Conservation (phyloP, 2,113 vertebrate species). For the Dasypus novemcinctus region DNA sequence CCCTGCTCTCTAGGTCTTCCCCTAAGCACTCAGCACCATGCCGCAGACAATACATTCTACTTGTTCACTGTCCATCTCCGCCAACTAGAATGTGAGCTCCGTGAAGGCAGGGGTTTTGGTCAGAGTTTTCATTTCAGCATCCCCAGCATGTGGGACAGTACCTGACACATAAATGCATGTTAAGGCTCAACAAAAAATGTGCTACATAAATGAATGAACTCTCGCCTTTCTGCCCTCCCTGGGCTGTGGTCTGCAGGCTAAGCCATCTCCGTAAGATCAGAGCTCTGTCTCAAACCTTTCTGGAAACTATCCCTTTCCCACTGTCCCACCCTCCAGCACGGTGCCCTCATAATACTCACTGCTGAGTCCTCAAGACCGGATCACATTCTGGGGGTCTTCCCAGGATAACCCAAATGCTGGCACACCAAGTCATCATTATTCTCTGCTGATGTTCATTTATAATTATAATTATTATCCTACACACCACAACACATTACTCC, state of each 20-base stretch:
- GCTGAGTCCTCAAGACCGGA: background rate
- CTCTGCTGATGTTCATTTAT: background rate
- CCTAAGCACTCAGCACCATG: background rate
- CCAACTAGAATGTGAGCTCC: background rate
- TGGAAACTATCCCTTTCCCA: background rate
- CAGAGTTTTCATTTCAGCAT: background rate
- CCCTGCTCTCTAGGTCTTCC: background rate
- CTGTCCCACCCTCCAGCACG: too few relatives aligned
- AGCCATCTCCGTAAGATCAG: background rate
- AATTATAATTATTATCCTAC: background rate
- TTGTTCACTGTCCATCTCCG: background rate
- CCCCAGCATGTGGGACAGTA: background rate
- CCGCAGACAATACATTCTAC: background rate
- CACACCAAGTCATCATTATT: background rate
- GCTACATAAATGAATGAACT: too few relatives aligned
- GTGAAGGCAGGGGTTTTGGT: background rate
- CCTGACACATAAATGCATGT: too few relatives aligned
- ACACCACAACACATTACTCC: background rate
- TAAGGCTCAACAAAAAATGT: too few relatives aligned
- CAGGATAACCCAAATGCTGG: background rate
- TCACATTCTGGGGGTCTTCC: background rate
- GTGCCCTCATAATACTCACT: background rate
- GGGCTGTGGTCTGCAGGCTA: background rate
- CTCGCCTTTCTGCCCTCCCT: background rate
- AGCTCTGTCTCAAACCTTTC: background rate